Evolutionary conservation across 2,113 vertebrate genomes (phyloP).

Genomic region (Proteles cristata): DNA sequence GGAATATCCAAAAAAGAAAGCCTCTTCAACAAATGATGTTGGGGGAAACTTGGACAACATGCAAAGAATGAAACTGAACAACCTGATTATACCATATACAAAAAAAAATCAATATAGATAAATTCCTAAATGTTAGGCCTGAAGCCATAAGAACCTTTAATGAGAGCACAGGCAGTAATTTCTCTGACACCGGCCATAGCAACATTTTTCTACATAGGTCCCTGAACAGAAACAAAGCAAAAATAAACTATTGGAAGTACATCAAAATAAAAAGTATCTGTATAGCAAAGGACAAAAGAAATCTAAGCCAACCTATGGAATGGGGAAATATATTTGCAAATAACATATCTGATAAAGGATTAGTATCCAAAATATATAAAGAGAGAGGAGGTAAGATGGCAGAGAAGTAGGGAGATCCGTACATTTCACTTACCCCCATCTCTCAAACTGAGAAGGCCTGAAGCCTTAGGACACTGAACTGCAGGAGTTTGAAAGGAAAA

Average conservation of each 20-base stretch:
- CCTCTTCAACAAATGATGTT: background rate
- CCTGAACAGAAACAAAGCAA: background rate
- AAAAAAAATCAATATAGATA: too few species aligned
- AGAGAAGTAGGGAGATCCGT: too few species aligned
- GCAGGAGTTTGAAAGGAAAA: too few species aligned
- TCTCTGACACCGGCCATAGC: background rate
- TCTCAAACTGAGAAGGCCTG: too few species aligned
- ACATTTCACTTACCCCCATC: too few species aligned
- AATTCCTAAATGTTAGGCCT: too few species aligned
- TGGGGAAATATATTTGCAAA: background rate
- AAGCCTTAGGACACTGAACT: too few species aligned
- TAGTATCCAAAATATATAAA: background rate
- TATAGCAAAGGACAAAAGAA: background rate
- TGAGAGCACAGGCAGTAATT: background rate
- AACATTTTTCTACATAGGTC: background rate
- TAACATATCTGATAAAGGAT: background rate
- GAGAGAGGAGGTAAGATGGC: background rate
- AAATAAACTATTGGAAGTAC: background rate
- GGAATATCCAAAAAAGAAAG: background rate
- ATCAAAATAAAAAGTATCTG: background rate
- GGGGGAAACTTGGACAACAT: too few species aligned
- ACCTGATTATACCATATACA: too few species aligned
- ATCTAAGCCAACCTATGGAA: background rate
- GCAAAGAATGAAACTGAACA: too few species aligned
- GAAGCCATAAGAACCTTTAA: background rate